These are phyloP conservation scores for Mionectes olivaceus DNA, from an alignment of 2,797 vertebrate species.

Conservation along the genomic window DNA sequence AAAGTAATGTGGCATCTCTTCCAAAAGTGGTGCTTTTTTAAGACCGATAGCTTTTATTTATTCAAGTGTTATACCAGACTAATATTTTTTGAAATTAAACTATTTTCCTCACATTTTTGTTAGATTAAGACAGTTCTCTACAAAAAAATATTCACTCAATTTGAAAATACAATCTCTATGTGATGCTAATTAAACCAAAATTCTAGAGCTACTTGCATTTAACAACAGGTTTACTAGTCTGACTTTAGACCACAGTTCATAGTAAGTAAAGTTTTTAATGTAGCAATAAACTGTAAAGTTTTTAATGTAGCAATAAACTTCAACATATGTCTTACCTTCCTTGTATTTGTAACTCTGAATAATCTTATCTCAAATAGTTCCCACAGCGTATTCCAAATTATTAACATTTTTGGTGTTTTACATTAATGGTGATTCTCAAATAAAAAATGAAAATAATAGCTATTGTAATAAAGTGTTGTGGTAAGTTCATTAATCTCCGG, in stretches of 20 bases:
- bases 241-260: neutral
- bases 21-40: neutral
- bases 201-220: neutral
- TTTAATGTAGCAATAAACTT: neutral
- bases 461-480: neutral
- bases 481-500: constrained; percentile 1
- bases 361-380: neutral
- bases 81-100: neutral
- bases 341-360: neutral
- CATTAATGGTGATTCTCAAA: neutral
- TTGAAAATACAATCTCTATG: neutral
- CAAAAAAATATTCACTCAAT: neutral
- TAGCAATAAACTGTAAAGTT: neutral
- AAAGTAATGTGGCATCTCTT: neutral
- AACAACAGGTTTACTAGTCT: neutral
- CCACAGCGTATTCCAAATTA: neutral
- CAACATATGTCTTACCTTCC: neutral
- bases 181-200: neutral
- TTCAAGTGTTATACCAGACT: neutral
- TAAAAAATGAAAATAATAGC: neutral
- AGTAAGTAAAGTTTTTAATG: neutral
- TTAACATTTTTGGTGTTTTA: neutral
- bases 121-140: neutral
- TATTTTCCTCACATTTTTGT: neutral
- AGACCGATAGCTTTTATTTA: neutral